phyloP scores from a whole-genome alignment of 1,140 invertebrate genomes.

The Psilanteris sp. region DNA sequence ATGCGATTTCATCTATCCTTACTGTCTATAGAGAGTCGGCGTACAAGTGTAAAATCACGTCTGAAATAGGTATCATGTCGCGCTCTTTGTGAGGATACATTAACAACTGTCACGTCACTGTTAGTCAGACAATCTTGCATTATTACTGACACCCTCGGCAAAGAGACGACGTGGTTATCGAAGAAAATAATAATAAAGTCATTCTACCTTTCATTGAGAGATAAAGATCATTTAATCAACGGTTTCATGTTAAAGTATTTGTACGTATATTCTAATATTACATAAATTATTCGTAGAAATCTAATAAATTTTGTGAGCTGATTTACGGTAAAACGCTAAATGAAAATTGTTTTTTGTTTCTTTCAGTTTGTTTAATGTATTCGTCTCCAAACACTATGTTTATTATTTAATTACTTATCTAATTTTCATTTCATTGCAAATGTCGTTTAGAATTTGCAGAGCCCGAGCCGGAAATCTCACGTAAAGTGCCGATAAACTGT shows the following conservation, averaged over 20 bases:
- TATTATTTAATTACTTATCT: too few species aligned
- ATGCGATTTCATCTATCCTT: slow-evolving; percentile 39
- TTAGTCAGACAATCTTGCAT: slow-evolving; percentile 17
- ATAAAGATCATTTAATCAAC: slow-evolving; percentile 41
- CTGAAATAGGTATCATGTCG: slow-evolving; percentile 45
- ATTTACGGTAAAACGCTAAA: too few species aligned
- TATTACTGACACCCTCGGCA: slow-evolving; percentile 34
- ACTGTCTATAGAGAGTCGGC: slow-evolving; percentile 20
- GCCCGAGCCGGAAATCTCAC: too few species aligned
- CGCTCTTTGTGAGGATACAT: slow-evolving; percentile 33
- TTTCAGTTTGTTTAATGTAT: too few species aligned
- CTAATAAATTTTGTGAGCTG: too few species aligned
- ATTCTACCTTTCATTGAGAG: slow-evolving; percentile 31
- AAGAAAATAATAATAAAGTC: slow-evolving; percentile 47
- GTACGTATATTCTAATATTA: background rate
- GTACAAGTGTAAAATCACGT: slow-evolving; percentile 49
- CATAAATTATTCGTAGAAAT: background rate
- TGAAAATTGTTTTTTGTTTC: too few species aligned
- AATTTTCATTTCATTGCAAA: too few species aligned
- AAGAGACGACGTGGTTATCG: slow-evolving; percentile 23
- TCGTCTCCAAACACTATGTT: too few species aligned
- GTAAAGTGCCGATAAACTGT: too few species aligned
- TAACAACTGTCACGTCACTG: slow-evolving; percentile 36
- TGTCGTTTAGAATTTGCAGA: too few species aligned
- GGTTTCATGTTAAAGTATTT: slow-evolving; percentile 25